These are phyloP conservation scores for Scrobipalpa atriplicella DNA, from an alignment of 2,888 invertebrate genomes.

Conservation along the genomic window DNA sequence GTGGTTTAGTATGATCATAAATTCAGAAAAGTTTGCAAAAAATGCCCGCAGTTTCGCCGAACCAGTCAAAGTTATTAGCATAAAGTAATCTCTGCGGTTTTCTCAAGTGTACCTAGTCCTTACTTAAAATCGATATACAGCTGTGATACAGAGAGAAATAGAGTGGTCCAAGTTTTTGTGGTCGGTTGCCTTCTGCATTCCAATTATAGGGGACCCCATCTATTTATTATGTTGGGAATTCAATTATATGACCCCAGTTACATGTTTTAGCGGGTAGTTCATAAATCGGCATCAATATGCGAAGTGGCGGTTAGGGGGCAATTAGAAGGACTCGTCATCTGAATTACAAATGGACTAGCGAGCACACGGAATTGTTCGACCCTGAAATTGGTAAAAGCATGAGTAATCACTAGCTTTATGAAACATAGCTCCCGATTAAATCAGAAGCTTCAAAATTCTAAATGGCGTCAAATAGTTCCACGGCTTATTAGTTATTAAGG, in stretches of 20 bases:
- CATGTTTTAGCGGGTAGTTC: conserved; percentile 1
- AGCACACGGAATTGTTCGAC: conserved; percentile 33
- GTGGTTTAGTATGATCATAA: conserved; percentile 51
- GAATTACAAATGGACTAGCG: conserved; percentile 60
- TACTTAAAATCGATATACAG: not conserved
- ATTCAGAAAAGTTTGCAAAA: conserved; percentile 47
- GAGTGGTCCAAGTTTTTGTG: not conserved
- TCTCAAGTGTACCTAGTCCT: not conserved
- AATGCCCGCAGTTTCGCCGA: conserved; percentile 43
- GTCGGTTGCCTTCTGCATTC: not conserved
- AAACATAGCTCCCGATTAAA: not conserved
- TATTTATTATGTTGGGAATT: not conserved
- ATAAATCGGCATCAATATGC: conserved; percentile 55
- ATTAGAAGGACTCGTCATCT: conserved; percentile 68
- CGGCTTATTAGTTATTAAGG: not conserved
- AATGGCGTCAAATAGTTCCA: not conserved
- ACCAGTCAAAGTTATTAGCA: conserved; percentile 43
- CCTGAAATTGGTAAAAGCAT: conserved; percentile 19
- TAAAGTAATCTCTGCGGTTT: conserved; percentile 20
- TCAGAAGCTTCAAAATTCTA: not conserved
- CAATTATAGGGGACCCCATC: not conserved
- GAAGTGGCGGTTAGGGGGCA: conserved; percentile 59
- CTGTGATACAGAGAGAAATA: too few species aligned
- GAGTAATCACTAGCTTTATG: not conserved
- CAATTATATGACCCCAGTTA: conserved; percentile 17